Conservation (phyloP, 2,888 invertebrate species). For the Philereme vetulata region DNA sequence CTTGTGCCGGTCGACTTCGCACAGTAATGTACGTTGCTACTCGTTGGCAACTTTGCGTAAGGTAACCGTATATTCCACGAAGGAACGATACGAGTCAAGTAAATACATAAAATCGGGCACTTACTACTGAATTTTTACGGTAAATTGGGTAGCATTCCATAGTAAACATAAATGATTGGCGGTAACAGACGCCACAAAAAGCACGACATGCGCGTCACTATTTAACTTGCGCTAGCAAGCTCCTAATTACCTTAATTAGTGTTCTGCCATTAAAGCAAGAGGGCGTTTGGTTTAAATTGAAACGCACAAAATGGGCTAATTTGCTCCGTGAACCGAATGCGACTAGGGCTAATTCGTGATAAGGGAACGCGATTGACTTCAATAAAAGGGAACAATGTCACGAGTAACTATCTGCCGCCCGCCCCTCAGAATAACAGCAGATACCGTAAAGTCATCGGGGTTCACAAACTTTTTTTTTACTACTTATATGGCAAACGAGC, state of each 20-base stretch:
- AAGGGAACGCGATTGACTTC: conserved; percentile 70
- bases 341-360: conserved; percentile 74
- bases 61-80: conserved; percentile 44
- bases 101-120: conserved; percentile 34
- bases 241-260: conserved; percentile 78
- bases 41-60: conserved; percentile 51
- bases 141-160: conserved; percentile 9
- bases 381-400: conserved; percentile 72
- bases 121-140: conserved; percentile 16
- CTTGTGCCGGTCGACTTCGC: conserved; percentile 55
- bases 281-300: conserved; percentile 72
- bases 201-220: conserved; percentile 45
- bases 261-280: conserved; percentile 68
- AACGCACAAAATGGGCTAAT: conserved; percentile 70
- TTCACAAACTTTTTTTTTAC: conserved; percentile 36
- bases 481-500: no score
- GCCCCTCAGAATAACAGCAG: conserved; percentile 60
- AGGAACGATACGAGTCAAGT: conserved; percentile 39
- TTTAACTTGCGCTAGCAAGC: conserved; percentile 63
- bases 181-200: conserved; percentile 22
- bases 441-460: conserved; percentile 57
- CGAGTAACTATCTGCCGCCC: conserved; percentile 52
- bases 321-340: conserved; percentile 71
- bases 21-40: conserved; percentile 57
- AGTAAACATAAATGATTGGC: conserved; percentile 7